Evolutionary conservation across 1,140 invertebrate genomes (phyloP).

Genomic region (Ceratoteleas bidentatus): DNA sequence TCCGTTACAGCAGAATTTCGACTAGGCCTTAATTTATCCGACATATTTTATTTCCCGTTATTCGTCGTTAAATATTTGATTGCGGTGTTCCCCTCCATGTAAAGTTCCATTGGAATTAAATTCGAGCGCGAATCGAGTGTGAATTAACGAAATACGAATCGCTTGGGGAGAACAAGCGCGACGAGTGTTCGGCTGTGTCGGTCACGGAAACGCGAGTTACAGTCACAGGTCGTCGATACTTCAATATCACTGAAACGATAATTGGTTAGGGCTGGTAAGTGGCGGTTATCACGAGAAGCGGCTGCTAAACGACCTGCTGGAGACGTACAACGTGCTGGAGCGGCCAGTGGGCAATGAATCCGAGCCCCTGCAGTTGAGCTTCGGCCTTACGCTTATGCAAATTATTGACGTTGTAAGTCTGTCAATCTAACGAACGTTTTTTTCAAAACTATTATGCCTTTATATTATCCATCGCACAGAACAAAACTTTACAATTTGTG

Average conservation of each 20-base stretch:
- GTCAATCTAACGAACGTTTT: conserved; percentile 64
- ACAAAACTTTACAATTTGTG: conserved; percentile 47
- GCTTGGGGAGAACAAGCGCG: not conserved
- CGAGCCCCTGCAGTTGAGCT: conserved; percentile 96
- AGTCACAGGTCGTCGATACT: conserved; percentile 64
- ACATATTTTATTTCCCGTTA: too few relatives aligned
- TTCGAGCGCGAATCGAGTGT: too few relatives aligned
- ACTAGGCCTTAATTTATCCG: too few relatives aligned
- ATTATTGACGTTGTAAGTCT: conserved; percentile 99
- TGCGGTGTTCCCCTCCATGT: too few relatives aligned
- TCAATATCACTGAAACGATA: conserved; percentile 74
- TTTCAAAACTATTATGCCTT: conserved; percentile 58
- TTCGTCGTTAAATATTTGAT: not conserved
- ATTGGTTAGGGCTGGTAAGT: conserved; percentile 81
- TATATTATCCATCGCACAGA: conserved; percentile 52
- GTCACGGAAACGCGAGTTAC: conserved; percentile 47
- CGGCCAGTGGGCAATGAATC: conserved; percentile 98
- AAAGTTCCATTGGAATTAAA: too few relatives aligned
- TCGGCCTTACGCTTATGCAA: conserved; percentile 99
- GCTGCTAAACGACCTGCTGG: conserved; percentile 95
- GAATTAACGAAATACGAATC: not conserved
- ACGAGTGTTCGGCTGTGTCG: conserved; percentile 1
- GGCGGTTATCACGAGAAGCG: conserved; percentile 96
- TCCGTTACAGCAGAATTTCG: too few relatives aligned
- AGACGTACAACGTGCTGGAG: conserved; percentile 98